Evolutionary conservation across 2,888 invertebrate species (phyloP).

Genomic region (Caradrina kadenii): DNA sequence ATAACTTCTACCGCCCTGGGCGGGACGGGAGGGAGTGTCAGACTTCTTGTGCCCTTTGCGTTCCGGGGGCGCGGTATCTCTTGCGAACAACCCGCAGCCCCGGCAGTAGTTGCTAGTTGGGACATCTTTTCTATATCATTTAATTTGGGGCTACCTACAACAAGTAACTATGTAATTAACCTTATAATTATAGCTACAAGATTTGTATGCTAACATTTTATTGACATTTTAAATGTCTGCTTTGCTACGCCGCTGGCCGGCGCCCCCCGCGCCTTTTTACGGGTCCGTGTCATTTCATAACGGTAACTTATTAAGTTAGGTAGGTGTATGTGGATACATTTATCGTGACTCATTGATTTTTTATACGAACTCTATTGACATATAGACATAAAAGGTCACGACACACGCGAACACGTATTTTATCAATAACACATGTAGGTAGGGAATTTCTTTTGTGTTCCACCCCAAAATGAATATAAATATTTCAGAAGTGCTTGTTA

Average conservation of each 20-base stretch:
- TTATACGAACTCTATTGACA: slow-evolving; percentile 27
- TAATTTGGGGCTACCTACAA: too few relatives aligned
- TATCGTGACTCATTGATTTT: slow-evolving; percentile 40
- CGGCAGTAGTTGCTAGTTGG: too few relatives aligned
- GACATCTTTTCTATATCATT: too few relatives aligned
- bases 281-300: slow-evolving; percentile 23
- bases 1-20: too few relatives aligned
- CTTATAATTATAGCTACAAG: too few relatives aligned
- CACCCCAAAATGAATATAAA: slow-evolving; percentile 9
- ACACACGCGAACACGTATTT: slow-evolving; percentile 33
- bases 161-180: too few relatives aligned
- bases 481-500: slow-evolving; percentile 15
- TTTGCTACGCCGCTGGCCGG: not conserved
- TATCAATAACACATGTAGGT: slow-evolving; percentile 31
- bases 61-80: too few relatives aligned
- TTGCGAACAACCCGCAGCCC: too few relatives aligned
- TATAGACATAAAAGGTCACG: slow-evolving; percentile 49
- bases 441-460: slow-evolving; percentile 21
- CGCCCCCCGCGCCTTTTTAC: not conserved
- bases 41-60: too few relatives aligned
- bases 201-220: not conserved
- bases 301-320: slow-evolving; percentile 3
- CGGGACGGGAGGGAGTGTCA: too few relatives aligned
- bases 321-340: not conserved
- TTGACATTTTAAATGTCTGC: slow-evolving; percentile 2